A percentile compares a stretch with the other conserved stretches of the same genome.
These are phyloP conservation scores for Ciconia maguari DNA, from an alignment of 2,113 vertebrate genomes.

Conservation along the genomic window DNA sequence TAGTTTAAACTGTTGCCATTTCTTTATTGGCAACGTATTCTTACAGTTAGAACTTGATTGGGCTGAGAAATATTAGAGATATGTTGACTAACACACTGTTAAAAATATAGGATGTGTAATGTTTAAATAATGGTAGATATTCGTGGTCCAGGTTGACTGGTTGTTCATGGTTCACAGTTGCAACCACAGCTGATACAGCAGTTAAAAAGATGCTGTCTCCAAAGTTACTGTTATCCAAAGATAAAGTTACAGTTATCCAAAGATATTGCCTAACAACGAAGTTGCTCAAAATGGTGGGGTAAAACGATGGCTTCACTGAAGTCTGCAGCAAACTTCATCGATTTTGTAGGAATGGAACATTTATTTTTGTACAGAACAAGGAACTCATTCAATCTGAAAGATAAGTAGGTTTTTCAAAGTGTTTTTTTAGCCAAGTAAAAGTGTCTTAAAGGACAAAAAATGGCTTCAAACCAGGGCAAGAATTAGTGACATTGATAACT, in stretches of 20 bases:
- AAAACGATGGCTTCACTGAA: not conserved
- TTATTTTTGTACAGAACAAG: not conserved
- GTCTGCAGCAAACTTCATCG: not conserved
- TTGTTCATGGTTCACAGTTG: not conserved
- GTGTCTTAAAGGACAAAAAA: not conserved
- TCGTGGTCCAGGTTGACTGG: not conserved
- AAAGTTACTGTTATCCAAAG: too few species aligned
- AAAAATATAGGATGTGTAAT: not conserved
- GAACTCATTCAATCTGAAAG: not conserved
- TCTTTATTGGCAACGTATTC: not conserved
- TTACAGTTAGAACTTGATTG: not conserved
- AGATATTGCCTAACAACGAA: not conserved
- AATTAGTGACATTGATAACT: constrained; percentile 18
- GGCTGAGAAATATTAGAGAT: not conserved
- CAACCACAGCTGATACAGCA: not conserved
- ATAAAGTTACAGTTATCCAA: too few species aligned
- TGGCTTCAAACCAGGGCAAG: not conserved
- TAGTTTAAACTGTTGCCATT: not conserved
- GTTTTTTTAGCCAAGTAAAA: not conserved
- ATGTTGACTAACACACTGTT: not conserved
- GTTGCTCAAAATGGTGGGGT: not conserved
- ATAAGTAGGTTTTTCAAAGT: not conserved
- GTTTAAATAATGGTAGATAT: not conserved
- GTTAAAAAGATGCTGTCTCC: not conserved
- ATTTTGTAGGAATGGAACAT: not conserved